Conservation (phyloP, 2,113 vertebrate genomes). For the Serilophus lunatus region DNA sequence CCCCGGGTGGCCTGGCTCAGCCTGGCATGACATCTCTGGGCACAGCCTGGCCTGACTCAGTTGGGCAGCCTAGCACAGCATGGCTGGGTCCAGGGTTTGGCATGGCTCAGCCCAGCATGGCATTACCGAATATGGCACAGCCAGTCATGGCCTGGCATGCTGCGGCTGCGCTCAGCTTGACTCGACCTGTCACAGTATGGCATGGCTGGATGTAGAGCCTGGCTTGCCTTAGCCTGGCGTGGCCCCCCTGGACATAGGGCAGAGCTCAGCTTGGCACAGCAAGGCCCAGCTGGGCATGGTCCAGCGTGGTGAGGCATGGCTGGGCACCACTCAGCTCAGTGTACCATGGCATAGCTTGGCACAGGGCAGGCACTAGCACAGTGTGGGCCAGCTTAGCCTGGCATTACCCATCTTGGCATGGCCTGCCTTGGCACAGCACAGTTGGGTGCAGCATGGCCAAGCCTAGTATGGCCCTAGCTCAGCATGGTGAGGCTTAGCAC, state of each 20-base stretch:
- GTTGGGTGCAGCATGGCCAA: background rate
- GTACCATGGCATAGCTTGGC: background rate
- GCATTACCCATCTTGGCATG: background rate
- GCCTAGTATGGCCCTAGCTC: background rate
- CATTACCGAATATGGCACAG: background rate
- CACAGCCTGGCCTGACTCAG: background rate
- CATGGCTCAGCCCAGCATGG: background rate
- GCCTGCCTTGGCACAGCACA: background rate
- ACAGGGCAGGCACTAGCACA: background rate
- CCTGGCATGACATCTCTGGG: background rate
- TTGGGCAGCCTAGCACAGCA: background rate
- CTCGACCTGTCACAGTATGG: accelerated
- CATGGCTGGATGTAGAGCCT: background rate
- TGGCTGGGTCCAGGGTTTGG: background rate
- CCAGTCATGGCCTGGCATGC: background rate
- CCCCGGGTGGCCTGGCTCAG: background rate
- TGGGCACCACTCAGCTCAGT: background rate
- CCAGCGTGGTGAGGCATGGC: background rate
- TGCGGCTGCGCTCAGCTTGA: background rate
- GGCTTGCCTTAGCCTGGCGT: background rate
- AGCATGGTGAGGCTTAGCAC: background rate
- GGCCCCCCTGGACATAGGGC: background rate
- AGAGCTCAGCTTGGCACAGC: background rate
- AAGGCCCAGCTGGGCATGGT: background rate
- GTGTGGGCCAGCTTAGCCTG: background rate